phyloP scores from a whole-genome alignment of 1,140 invertebrate genomes.

The Hermetia illucens region DNA sequence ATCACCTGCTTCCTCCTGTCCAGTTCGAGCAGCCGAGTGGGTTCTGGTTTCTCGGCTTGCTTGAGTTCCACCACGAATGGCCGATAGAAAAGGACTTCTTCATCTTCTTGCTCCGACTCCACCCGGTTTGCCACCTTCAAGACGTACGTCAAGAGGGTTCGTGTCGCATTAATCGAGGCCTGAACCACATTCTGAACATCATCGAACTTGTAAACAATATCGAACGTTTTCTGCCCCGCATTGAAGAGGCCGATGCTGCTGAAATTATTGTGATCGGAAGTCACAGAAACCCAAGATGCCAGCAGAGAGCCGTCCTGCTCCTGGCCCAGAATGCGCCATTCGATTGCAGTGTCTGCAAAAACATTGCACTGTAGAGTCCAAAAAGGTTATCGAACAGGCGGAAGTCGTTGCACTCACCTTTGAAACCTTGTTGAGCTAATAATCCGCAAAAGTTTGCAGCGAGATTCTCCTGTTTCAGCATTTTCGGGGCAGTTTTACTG shows the following conservation, averaged over 20 bases:
- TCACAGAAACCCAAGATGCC: constrained; percentile 50
- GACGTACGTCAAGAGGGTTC: constrained; percentile 49
- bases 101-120: constrained; percentile 11
- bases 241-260: constrained; percentile 35
- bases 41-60: constrained; percentile 31
- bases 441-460: constrained; percentile 29
- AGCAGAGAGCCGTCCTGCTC: constrained; percentile 55
- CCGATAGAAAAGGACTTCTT: constrained; percentile 34
- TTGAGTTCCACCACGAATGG: constrained; percentile 46
- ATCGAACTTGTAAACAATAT: constrained; percentile 46
- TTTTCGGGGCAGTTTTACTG: not conserved
- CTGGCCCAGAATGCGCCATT: constrained; percentile 63
- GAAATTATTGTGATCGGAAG: constrained; percentile 22
- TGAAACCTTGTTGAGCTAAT: constrained; percentile 21
- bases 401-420: constrained; percentile 12
- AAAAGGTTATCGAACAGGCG: not conserved
- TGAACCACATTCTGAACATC: constrained; percentile 51
- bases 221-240: constrained; percentile 38
- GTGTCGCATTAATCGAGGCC: constrained; percentile 56
- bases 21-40: constrained; percentile 38
- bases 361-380: not conserved
- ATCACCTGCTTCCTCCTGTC: constrained; percentile 48
- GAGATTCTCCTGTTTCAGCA: constrained; percentile 23
- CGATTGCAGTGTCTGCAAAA: constrained; percentile 38
- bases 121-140: constrained; percentile 31